Conservation (phyloP, 2,113 vertebrate genomes). For the Oophaga pumilio region DNA sequence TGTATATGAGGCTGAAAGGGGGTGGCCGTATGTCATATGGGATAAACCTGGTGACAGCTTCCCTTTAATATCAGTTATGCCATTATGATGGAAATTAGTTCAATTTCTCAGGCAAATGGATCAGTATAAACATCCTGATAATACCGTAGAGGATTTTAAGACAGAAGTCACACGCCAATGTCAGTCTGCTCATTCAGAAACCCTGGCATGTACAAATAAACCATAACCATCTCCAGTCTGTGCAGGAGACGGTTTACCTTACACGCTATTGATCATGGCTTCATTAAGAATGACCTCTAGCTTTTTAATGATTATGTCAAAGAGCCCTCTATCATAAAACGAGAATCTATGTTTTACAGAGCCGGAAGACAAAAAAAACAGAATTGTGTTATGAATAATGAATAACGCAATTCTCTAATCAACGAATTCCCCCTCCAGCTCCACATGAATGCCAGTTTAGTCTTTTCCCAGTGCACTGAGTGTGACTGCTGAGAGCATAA, state of each 20-base stretch:
- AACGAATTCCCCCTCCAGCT: conserved; percentile 5
- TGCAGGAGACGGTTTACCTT: background rate
- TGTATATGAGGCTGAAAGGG: no score
- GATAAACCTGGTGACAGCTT: no score
- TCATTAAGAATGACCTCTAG: conserved; percentile 26
- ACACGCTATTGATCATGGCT: conserved; percentile 33
- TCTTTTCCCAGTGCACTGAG: background rate
- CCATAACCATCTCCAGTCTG: background rate
- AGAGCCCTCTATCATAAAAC: conserved; percentile 3
- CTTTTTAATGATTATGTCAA: conserved; percentile 16
- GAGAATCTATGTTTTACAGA: background rate
- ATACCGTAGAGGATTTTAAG: background rate
- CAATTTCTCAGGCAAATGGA: background rate
- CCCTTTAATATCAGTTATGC: background rate
- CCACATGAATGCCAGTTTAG: background rate
- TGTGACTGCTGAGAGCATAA: background rate
- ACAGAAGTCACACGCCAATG: background rate
- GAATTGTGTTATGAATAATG: conserved; percentile 27
- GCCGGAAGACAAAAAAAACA: background rate
- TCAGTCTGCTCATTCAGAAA: background rate
- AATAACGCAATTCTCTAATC: background rate
- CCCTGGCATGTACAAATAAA: background rate
- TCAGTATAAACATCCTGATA: background rate
- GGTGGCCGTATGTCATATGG: no score
- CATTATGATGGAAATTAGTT: background rate